Conservation (phyloP, 2,888 invertebrate species). For the Ecliptopera silaceata region DNA sequence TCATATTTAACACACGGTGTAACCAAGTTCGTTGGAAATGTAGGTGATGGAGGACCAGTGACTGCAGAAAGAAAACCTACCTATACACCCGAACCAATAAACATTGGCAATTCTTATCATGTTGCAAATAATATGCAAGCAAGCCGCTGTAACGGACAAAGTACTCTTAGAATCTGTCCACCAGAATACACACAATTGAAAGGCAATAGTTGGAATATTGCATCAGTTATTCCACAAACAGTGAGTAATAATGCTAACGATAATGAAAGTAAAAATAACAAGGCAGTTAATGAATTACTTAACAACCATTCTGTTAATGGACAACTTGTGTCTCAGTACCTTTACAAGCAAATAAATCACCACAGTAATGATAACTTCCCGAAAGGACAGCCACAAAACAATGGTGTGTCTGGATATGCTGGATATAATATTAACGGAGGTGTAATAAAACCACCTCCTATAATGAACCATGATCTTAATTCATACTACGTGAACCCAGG, state of each 20-base stretch:
- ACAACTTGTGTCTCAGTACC: slow-evolving; percentile 31
- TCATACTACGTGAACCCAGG: not conserved
- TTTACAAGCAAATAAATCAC: slow-evolving; percentile 37
- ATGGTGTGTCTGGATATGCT: too few relatives aligned
- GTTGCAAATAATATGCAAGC: slow-evolving; percentile 6
- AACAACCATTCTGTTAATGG: slow-evolving; percentile 20
- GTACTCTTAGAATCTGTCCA: not conserved
- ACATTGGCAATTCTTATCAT: slow-evolving; percentile 9
- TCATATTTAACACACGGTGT: not conserved
- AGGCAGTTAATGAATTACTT: slow-evolving; percentile 13
- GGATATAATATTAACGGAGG: too few relatives aligned
- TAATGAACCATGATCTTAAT: not conserved
- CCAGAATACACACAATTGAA: not conserved
- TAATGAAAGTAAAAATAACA: slow-evolving; percentile 4
- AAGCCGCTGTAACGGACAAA: slow-evolving; percentile 8
- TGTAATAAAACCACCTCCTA: not conserved
- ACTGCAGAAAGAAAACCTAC: slow-evolving; percentile 7
- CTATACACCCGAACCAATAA: slow-evolving; percentile 1
- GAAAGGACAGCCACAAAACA: not conserved
- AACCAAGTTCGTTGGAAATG: not conserved
- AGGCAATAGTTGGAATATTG: not conserved
- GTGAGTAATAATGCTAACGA: not conserved
- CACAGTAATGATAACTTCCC: slow-evolving; percentile 32
- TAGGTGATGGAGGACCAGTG: slow-evolving; percentile 1
- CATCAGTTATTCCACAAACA: not conserved